A percentile compares a stretch with the other conserved stretches of the same genome.
phyloP scores from a whole-genome alignment of 2,888 invertebrate genomes.

The Perithous albicinctus region DNA sequence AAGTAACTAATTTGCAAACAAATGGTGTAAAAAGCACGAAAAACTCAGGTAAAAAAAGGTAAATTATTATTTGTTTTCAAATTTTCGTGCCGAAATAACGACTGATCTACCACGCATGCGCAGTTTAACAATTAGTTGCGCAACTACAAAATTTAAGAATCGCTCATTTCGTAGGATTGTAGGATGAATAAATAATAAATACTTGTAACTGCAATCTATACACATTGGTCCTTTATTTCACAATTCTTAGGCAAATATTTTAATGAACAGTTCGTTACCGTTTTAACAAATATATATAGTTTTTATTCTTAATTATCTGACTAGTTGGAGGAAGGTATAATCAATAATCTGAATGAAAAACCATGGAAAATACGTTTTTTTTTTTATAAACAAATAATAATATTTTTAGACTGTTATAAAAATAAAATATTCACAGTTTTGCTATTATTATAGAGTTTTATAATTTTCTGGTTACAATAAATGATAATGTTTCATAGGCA shows the following conservation, averaged over 20 bases:
- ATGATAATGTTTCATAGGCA: too few species aligned
- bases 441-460: too few species aligned
- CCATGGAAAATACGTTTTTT: too few species aligned
- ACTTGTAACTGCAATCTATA: not conserved
- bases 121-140: not conserved
- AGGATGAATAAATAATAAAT: not conserved
- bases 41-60: too few species aligned
- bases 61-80: too few species aligned
- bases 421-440: too few species aligned
- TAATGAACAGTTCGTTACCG: not conserved
- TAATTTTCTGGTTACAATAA: too few species aligned
- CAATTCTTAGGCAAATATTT: not conserved
- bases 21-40: too few species aligned
- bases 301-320: not conserved
- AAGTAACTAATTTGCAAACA: too few species aligned
- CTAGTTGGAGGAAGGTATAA: not conserved
- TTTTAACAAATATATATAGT: not conserved
- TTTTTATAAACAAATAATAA: too few species aligned
- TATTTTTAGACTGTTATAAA: too few species aligned
- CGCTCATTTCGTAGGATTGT: not conserved
- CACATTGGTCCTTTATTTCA: constrained; percentile 5
- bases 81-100: not conserved
- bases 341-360: too few species aligned
- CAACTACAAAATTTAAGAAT: not conserved
- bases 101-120: not conserved